Percentiles rank a stretch among this genome's conserved stretches.
phyloP scores from a whole-genome alignment of 2,888 invertebrate species.

The Stomorhina lunata region DNA sequence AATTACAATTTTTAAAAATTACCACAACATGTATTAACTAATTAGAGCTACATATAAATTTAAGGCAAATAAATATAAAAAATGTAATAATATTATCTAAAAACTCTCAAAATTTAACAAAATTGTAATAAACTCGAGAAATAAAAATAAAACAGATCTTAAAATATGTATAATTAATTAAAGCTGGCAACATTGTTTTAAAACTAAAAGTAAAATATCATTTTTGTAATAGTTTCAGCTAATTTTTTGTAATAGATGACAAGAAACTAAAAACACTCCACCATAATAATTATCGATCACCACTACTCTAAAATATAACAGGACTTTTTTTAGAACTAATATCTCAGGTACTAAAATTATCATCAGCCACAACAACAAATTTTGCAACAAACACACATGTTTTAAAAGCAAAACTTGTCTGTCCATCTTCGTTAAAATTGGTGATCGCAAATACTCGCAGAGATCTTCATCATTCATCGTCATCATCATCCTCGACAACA shows the following conservation, averaged over 20 bases:
- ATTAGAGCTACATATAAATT: not conserved
- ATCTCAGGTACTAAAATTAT: no score
- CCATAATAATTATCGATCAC: conserved; percentile 2
- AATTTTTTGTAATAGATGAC: no score
- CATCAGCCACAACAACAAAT: conserved; percentile 6
- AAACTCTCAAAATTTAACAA: not conserved
- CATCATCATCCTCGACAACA: conserved; percentile 32
- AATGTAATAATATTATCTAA: not conserved
- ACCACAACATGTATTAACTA: not conserved
- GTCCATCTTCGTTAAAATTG: not conserved
- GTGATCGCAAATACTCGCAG: not conserved
- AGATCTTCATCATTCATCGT: conserved; percentile 24
- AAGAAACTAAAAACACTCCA: not conserved
- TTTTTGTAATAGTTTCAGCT: conserved; percentile 38
- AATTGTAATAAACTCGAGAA: conserved; percentile 13
- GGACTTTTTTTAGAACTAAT: conserved; percentile 57
- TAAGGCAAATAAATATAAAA: not conserved
- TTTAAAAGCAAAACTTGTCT: not conserved
- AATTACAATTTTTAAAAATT: conserved; percentile 11
- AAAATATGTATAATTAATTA: not conserved
- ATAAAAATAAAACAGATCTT: not conserved
- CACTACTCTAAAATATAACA: conserved; percentile 50
- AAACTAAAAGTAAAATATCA: not conserved
- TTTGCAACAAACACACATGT: not conserved
- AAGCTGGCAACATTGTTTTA: conserved; percentile 33